These are phyloP conservation scores for Silurus aristotelis DNA, from an alignment of 2,797 vertebrate genomes.

Conservation along the genomic window DNA sequence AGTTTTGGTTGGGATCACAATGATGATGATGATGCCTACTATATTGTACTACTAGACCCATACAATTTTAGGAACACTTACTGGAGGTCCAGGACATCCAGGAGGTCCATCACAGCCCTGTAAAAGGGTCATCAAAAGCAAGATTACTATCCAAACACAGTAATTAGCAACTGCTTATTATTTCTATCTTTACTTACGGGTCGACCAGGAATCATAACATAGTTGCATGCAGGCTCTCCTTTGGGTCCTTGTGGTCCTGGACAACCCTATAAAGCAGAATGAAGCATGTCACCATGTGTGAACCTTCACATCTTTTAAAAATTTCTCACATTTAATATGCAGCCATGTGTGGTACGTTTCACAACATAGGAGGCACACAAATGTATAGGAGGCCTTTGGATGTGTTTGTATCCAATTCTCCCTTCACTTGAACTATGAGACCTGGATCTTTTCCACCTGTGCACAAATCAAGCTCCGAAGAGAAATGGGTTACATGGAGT, in stretches of 20 bases:
- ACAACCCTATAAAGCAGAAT: constrained; percentile 57
- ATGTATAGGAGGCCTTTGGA: too few relatives aligned
- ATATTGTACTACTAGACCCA: background rate
- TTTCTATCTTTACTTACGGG: constrained; percentile 59
- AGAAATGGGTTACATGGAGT: too few relatives aligned
- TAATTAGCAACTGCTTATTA: background rate
- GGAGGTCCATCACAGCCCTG: constrained; percentile 36
- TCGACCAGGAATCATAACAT: constrained; percentile 56
- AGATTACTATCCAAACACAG: background rate
- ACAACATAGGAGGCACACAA: too few relatives aligned
- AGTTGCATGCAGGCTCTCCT: constrained; percentile 58
- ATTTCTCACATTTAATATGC: background rate
- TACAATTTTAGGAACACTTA: background rate
- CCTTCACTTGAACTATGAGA: too few relatives aligned
- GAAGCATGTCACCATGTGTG: background rate
- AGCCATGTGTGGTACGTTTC: too few relatives aligned
- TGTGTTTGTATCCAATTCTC: too few relatives aligned
- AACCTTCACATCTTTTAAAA: background rate
- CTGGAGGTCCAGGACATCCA: constrained; percentile 31
- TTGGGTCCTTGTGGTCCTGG: constrained; percentile 66
- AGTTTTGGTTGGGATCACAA: background rate
- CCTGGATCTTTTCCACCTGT: too few relatives aligned
- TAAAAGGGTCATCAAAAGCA: background rate
- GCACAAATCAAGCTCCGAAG: too few relatives aligned
- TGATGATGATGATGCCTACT: too few relatives aligned